Evolutionary conservation across 2,888 invertebrate species (phyloP), one percentile per base, ranked within the genome.

Genomic region (Ernsta delagoae): DNA sequence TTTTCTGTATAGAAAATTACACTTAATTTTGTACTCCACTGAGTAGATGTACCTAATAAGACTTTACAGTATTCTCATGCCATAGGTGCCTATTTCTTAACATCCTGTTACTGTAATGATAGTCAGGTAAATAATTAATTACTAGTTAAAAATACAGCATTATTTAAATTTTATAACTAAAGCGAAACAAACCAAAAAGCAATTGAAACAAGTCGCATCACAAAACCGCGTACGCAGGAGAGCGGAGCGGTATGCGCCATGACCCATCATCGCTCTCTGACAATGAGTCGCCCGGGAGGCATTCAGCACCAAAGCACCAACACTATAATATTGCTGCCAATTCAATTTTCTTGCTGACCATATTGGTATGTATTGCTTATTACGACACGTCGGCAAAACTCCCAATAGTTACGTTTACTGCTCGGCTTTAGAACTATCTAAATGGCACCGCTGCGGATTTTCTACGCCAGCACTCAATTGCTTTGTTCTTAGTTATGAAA

Each of bases 261-360:
- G 79, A 79, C 78, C 82, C 84, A 85, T 86, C 88, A 86, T 85
- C 87, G 84, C 81, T 86, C 79, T 71, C 77, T 65, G 70, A 65
- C 71, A 85, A 91, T 89, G 89, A 80, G 83, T 79, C 89, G 81
- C 88, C 74, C 82, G 92, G 89, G 92, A 89, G 85, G 83, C 88
- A 90, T 92, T 89, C 81, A 77, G 84, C 90, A 90, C 91, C 92
- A 90, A 88, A 84, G 86, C 82, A 83, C 85, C 82, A 78, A 74
- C 82, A 78, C 85, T 77, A 82, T 82, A 81, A 83, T 83, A 83
- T 80, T 75, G 77, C 75, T 76, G 77, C 83, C 86, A 88, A 90
- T 92, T 90, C 89, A 90, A 91, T 92, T 90, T 90, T 90, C 89
- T 88, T 87, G 85, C 88, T 88, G 86, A 87, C 88, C 85, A 79